These are phyloP conservation scores for Mormyrops attenuatus DNA, from an alignment of 2,797 vertebrate genomes.

Conservation along the genomic window DNA sequence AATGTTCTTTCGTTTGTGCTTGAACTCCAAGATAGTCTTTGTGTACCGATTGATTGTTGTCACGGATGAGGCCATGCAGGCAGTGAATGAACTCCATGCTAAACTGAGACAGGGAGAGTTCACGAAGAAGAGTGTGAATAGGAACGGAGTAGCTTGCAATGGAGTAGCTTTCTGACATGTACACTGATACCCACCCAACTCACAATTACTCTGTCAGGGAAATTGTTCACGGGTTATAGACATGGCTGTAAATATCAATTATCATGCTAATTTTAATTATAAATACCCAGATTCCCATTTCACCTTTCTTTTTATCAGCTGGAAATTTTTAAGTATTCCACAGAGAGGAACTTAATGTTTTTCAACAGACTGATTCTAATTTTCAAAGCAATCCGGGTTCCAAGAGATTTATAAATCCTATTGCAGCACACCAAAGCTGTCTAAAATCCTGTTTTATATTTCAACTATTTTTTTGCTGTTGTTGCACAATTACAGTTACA, in stretches of 20 bases:
- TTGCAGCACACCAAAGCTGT: background rate
- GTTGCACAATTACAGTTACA: background rate
- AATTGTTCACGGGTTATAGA: background rate
- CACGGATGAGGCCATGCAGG: constrained; percentile 85
- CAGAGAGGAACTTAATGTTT: background rate
- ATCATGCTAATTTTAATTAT: background rate
- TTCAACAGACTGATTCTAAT: background rate
- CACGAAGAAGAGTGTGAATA: background rate
- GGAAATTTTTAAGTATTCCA: background rate
- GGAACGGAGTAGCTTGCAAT: too few species aligned
- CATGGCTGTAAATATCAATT: background rate
- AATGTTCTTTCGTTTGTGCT: constrained; percentile 77
- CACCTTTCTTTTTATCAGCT: background rate
- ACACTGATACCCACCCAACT: background rate
- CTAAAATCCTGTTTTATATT: background rate
- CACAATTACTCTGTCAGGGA: background rate
- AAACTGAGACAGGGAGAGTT: constrained; percentile 55
- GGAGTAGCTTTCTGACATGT: background rate
- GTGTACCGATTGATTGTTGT: constrained; percentile 84
- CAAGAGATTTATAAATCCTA: background rate
- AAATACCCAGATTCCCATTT: background rate
- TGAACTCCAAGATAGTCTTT: constrained; percentile 80
- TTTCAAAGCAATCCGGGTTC: background rate
- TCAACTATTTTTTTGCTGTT: background rate
- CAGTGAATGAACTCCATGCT: constrained; percentile 84